These are phyloP conservation scores for Furcula furcula DNA, from an alignment of 2,888 invertebrate species.

Conservation along the genomic window DNA sequence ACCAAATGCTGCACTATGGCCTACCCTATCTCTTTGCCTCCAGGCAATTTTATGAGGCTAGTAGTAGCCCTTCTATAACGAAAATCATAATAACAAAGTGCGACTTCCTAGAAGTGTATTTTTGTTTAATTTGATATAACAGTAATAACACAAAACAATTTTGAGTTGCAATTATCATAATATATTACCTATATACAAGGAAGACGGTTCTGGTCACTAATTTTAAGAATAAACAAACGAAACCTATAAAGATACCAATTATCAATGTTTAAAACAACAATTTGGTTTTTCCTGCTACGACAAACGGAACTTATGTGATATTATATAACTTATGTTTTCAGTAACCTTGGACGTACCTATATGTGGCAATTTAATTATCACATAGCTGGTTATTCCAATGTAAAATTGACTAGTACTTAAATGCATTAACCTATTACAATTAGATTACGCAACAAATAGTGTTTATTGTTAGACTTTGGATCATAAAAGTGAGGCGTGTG, in stretches of 20 bases:
- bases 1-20: no score
- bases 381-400: conserved; percentile 42
- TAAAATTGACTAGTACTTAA: conserved; percentile 20
- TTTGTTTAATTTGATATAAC: no score
- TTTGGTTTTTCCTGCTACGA: conserved; percentile 30
- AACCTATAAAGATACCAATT: conserved; percentile 13
- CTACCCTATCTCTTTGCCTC: no score
- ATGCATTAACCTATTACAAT: conserved; percentile 12
- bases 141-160: no score
- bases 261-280: conserved; percentile 16
- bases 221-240: conserved; percentile 2
- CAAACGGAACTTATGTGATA: conserved; percentile 50
- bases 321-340: conserved; percentile 50
- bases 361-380: conserved; percentile 66
- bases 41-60: no score
- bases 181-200: conserved; percentile 1
- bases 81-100: no score
- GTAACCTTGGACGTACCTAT: conserved; percentile 45
- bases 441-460: conserved; percentile 3
- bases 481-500: no score
- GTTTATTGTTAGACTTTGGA: no score
- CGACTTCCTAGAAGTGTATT: no score
- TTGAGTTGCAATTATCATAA: not conserved
- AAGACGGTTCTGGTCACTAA: conserved; percentile 10
- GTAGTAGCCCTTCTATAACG: no score